Evolutionary conservation across 2,888 invertebrate genomes (phyloP).

Genomic region (Sialis fuliginosa): DNA sequence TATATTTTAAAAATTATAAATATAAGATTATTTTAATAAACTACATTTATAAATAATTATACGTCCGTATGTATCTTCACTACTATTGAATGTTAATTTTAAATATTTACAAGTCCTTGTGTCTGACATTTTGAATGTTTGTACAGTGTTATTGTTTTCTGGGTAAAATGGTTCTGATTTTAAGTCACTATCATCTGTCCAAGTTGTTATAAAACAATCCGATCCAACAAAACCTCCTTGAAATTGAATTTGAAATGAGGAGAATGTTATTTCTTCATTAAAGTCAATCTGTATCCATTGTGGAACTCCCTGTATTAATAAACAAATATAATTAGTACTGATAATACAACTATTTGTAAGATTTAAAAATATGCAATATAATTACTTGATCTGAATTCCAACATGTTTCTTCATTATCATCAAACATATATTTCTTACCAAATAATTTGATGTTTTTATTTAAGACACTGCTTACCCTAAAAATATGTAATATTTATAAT

Average conservation of each 20-base stretch:
- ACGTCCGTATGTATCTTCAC: constrained; percentile 1
- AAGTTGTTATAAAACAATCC: neutral
- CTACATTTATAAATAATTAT: neutral
- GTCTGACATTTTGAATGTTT: neutral
- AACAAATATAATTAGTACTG: neutral
- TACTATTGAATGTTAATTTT: neutral
- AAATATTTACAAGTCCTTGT: neutral
- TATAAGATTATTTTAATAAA: neutral
- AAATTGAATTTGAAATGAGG: neutral
- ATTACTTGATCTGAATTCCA: constrained; percentile 1
- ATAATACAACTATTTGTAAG: neutral
- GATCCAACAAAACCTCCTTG: constrained; percentile 1
- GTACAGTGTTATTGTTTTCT: neutral
- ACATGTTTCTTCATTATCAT: neutral
- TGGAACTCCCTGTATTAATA: neutral
- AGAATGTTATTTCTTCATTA: neutral
- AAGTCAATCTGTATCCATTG: neutral
- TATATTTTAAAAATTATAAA: neutral
- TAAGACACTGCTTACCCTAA: constrained; percentile 1
- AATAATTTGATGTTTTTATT: neutral
- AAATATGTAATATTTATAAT: neutral
- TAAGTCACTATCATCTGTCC: neutral
- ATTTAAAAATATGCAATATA: neutral
- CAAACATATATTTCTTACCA: constrained; percentile 1
- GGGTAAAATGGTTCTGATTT: neutral